These are phyloP conservation scores for Lepus townsendii DNA, from an alignment of 2,797 vertebrate species.

Conservation along the genomic window DNA sequence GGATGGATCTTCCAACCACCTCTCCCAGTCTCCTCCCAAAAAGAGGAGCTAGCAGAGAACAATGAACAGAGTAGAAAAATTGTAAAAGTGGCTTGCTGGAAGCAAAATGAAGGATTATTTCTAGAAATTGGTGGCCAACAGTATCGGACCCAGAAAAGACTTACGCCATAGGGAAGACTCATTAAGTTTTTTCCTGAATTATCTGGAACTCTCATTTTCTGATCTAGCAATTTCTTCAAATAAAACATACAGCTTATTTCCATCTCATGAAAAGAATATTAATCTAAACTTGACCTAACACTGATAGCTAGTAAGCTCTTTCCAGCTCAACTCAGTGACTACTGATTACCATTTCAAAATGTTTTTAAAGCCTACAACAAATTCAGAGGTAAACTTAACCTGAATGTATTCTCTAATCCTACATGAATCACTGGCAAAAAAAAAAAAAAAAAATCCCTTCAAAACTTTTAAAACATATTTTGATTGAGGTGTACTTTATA, in stretches of 20 bases:
- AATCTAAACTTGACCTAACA: conserved; percentile 48
- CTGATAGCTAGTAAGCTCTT: conserved; percentile 20
- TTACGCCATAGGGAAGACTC: neutral
- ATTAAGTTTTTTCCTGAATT: conserved; percentile 1
- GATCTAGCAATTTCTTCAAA: conserved; percentile 24
- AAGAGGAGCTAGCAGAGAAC: neutral
- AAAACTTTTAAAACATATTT: neutral
- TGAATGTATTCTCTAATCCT: conserved; percentile 7
- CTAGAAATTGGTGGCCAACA: neutral
- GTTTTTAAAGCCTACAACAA: conserved; percentile 7
- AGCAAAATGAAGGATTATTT: conserved; percentile 25
- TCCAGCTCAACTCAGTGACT: neutral
- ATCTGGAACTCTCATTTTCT: conserved; percentile 22
- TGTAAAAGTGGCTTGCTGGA: neutral
- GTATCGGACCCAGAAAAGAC: neutral
- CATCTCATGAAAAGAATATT: conserved; percentile 12
- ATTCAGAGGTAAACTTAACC: conserved; percentile 49
- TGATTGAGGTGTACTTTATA: neutral
- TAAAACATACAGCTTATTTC: neutral
- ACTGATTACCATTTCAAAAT: conserved; percentile 51
- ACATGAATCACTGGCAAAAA: neutral
- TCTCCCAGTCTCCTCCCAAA: too few relatives aligned
- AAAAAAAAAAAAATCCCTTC: neutral
- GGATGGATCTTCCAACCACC: neutral
- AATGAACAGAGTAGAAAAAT: neutral